Conservation (phyloP, 2,888 invertebrate species). For the Eueremaeus valkanovi region DNA sequence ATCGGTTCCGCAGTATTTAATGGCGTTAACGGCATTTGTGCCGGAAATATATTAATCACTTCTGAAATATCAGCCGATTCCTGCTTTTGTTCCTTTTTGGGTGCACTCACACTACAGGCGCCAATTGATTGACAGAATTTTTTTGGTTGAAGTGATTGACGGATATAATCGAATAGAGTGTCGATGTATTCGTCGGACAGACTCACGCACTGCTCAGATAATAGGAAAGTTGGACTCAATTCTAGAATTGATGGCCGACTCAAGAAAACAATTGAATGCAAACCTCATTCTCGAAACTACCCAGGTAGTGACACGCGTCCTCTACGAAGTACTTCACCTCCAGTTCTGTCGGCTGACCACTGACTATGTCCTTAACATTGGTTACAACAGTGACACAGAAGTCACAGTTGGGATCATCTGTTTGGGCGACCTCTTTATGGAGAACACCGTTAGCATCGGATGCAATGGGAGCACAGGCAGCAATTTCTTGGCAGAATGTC, state of each 20-base stretch:
- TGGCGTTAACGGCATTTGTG: conserved; percentile 16
- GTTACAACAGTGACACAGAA: conserved; percentile 75
- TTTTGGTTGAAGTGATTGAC: conserved; percentile 33
- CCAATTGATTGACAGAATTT: conserved; percentile 36
- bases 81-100: not conserved
- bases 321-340: conserved; percentile 40
- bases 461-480: not conserved
- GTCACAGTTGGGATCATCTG: conserved; percentile 59
- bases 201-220: conserved; percentile 29
- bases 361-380: conserved; percentile 71
- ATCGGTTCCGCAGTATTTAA: not conserved
- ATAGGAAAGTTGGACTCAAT: too few relatives aligned
- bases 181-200: conserved; percentile 37
- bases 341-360: conserved; percentile 72
- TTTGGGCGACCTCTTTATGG: too few relatives aligned
- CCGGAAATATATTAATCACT: conserved; percentile 38
- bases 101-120: conserved; percentile 22
- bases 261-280: not conserved
- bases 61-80: conserved; percentile 27
- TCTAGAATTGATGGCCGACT: too few relatives aligned
- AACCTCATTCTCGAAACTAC: conserved; percentile 40
- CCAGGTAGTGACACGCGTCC: conserved; percentile 36
- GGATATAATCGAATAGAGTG: conserved; percentile 35
- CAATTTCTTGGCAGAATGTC: conserved; percentile 1
- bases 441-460: too few relatives aligned